Base-by-base conservation (phyloP, 2,797 vertebrate genomes). In the Cossypha heuglini region DNA sequence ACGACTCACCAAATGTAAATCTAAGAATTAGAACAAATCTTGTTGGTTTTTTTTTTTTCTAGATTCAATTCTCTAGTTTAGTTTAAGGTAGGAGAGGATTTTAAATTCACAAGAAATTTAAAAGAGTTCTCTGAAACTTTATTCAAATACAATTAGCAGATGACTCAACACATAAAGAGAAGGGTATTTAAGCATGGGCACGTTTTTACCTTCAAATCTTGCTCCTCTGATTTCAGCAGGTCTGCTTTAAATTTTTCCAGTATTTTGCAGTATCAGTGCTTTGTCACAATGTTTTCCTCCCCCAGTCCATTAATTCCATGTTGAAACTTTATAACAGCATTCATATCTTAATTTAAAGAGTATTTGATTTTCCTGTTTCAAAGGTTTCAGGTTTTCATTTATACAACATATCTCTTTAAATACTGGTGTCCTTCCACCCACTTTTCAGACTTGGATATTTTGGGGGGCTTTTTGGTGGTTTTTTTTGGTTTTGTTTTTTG, bases 1-100 rank as follows among this genome's bases (percentile, higher is more conserved):
- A 89, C 64, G 95, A 90, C 87, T 95, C 29, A 63, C 59, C 62
- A 90, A 94, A 93, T 89, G 62, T 93, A 86, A 97, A 95, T 94
- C 57, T 83, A 86, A 88, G 88, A 93, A 33, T 73, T n/a, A 37
- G 33, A 88, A 52, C 11, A 61, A 64, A 48, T n/a, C 3, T 25
- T 71, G 16, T 18, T 25, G 67, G 16, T 31, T 52, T 51, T 0
- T 35, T 24, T 40, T 71, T 71, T 94, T 93, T 61, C 71, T 57
- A 31, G 57, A 74, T 91, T 86, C n/a, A 6, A 5, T 83, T 93
- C 71, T 85, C 74, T 88, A 90, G 38, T 40, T 71, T 71, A 55
- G 85, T 72, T 88, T 88, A 86, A 95, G 80, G 43, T 33, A 63
- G 75, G 69, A 78, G 66, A 75, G n/a, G n/a, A n/a, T 84, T 86